Conservation (phyloP, 1,140 invertebrate species). For the Drosophila lacertosa region DNA sequence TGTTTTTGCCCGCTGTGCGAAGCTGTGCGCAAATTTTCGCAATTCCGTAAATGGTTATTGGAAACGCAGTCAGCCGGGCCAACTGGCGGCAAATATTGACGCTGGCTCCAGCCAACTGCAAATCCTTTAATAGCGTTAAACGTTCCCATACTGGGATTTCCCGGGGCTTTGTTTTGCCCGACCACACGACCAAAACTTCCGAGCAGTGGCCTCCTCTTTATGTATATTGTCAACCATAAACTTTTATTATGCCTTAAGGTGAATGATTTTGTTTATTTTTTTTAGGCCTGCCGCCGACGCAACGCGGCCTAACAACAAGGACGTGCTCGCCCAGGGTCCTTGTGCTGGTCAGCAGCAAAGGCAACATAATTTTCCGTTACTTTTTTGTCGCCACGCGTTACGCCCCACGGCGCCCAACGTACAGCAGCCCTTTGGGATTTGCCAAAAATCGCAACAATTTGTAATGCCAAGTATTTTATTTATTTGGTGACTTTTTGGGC, state of each 20-base stretch:
- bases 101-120: conserved; percentile 28
- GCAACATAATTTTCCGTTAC: conserved; percentile 74
- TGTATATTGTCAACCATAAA: conserved; percentile 72
- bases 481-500: conserved; percentile 56
- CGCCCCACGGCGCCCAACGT: conserved; percentile 23
- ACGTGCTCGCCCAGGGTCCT: conserved; percentile 3
- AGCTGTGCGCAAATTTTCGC: conserved; percentile 65
- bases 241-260: conserved; percentile 80
- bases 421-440: conserved; percentile 52
- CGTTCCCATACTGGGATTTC: conserved; percentile 39
- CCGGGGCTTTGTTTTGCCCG: conserved; percentile 16
- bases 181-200: conserved; percentile 21
- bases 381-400: conserved; percentile 46
- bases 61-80: conserved; percentile 53
- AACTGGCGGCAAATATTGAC: conserved; percentile 72
- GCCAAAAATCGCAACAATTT: conserved; percentile 76
- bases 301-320: conserved; percentile 26
- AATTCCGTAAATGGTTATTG: conserved; percentile 77
- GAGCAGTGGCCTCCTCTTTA: conserved; percentile 33
- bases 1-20: conserved; percentile 74
- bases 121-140: conserved; percentile 60
- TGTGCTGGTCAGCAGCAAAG: conserved; percentile 51
- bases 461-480: conserved; percentile 81
- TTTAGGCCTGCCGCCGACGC: conserved; percentile 64
- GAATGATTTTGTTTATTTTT: conserved; percentile 83